phyloP scores from a whole-genome alignment of 2,797 vertebrate genomes.

The Crotalus adamanteus region DNA sequence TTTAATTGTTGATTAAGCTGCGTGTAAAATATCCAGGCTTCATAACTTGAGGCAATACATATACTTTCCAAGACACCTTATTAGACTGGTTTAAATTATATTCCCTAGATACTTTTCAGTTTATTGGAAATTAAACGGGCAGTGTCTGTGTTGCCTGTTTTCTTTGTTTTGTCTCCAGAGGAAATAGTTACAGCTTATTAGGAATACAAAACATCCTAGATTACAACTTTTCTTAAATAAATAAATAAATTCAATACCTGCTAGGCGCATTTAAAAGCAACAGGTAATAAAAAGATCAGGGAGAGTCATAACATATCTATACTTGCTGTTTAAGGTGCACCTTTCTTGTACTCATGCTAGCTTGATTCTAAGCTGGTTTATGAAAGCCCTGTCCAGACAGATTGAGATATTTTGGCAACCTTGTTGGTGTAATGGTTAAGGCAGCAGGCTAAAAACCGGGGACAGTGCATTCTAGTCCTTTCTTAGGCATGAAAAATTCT shows the following conservation, averaged over 20 bases:
- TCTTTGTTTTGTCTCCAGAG: neutral
- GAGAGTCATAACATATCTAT: neutral
- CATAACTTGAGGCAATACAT: neutral
- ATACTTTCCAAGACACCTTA: neutral
- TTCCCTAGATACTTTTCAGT: neutral
- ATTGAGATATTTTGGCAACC: neutral
- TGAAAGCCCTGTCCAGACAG: neutral
- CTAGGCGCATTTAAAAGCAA: neutral
- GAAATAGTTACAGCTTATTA: neutral
- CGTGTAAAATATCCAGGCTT: neutral
- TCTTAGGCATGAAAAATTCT: neutral
- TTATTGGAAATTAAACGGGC: neutral
- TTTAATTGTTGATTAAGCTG: neutral
- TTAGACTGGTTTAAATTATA: neutral
- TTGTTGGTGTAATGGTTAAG: neutral
- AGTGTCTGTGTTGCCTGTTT: neutral
- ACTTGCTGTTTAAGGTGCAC: neutral
- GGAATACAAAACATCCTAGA: neutral
- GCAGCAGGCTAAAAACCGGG: neutral
- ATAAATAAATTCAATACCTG: neutral
- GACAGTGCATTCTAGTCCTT: neutral
- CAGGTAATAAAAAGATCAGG: neutral
- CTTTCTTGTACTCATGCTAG: neutral
- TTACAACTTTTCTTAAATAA: neutral
- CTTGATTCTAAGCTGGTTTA: neutral